Evolutionary conservation across 2,888 invertebrate species (phyloP), one percentile per base, ranked within the genome.

Genomic region (Dolomedes plantarius): DNA sequence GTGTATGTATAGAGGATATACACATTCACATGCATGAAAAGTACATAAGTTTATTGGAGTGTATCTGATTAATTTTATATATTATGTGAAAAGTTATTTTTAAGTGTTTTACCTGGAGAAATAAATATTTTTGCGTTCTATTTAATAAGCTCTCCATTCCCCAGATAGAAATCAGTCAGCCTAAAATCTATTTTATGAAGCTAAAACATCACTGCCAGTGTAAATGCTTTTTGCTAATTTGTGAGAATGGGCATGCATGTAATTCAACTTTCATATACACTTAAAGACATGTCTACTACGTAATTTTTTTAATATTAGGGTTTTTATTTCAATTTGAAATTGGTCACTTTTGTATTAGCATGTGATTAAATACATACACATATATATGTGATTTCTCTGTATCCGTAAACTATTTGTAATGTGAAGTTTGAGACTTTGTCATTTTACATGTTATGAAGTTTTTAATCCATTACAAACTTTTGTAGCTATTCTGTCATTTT

Each of bases 401-500:
- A 56, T 56, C 56, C 56, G 23, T 56, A 23, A 56, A 56, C 56
- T 56, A 56, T 56, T 56, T 56, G 23, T 56, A 46, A 23, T 56
- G 23, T 56, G 56, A 11, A 56, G 23, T 46, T 46, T 56, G 11
- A 56, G 56, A 19, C 56, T 56, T 46, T 23, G 23, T 23, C 23
- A 23, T 23, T 56, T 56, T 56, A 56, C 56, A 56, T 56, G 23
- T 56, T 56, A n/a, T 56, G 16, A 56, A 23, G 11, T 56, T 56
- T 56, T 56, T 56, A 56, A 56, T 56, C 19, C 3, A 23, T 56
- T 23, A 3, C 56, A 16, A 56, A 56, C 23, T 56, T 56, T 56
- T 56, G 56, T 56, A 23, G 16, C 23, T 56, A 23, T 56, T 56
- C 56, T 56, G 56, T 56, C 56, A 46, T 23, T 56, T 56, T 56